Conservation (phyloP, 2,888 invertebrate species). For the Dichetophora obliterata region DNA sequence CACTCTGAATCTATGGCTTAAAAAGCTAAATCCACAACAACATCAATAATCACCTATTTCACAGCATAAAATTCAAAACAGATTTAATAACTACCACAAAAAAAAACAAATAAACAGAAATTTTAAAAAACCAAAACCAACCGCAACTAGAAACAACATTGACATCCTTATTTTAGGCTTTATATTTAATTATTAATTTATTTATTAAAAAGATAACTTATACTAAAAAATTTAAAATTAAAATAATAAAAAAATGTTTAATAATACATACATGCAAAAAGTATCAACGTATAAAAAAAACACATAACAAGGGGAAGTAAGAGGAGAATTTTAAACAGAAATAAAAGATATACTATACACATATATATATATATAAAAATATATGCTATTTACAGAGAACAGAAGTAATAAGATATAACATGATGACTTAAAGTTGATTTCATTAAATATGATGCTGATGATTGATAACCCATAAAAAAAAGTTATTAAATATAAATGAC, state of each 20-base stretch:
- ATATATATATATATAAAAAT: conserved; percentile 8
- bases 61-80: conserved; percentile 47
- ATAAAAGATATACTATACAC: conserved; percentile 37
- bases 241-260: conserved; percentile 38
- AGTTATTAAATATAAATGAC: conserved; percentile 24
- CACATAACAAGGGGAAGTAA: conserved; percentile 34
- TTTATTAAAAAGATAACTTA: conserved; percentile 42
- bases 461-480: conserved; percentile 1
- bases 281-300: conserved; percentile 33
- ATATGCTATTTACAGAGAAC: conserved; percentile 41
- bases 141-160: conserved; percentile 39
- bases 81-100: conserved; percentile 43
- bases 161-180: conserved; percentile 1
- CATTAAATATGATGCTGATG: conserved; percentile 1
- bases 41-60: conserved; percentile 38
- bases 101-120: background rate
- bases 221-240: conserved; percentile 30
- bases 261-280: conserved; percentile 6
- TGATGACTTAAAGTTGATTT: conserved; percentile 45
- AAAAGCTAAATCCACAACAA: conserved; percentile 25
- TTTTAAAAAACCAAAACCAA: background rate
- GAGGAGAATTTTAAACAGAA: conserved; percentile 34
- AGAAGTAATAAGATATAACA: conserved; percentile 45
- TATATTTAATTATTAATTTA: background rate
- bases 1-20: conserved; percentile 23